phyloP scores from a whole-genome alignment of 2,113 vertebrate genomes.

The Lanius ludovicianus region DNA sequence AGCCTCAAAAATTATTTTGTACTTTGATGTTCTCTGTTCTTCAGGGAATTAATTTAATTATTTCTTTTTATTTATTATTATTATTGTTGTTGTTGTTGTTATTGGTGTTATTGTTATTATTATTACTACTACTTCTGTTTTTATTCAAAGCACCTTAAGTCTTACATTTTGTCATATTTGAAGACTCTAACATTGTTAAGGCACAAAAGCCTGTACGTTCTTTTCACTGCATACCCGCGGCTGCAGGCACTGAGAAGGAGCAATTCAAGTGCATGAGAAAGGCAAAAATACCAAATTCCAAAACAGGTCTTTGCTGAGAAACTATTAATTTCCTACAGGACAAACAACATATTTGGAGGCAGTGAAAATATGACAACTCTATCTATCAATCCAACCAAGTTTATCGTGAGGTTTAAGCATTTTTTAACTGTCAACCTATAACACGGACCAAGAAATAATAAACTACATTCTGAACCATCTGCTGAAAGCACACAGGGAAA shows the following conservation, averaged over 20 bases:
- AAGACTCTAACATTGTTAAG: background rate
- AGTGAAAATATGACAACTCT: slow-evolving; percentile 51
- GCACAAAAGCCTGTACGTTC: background rate
- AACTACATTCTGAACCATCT: slow-evolving; percentile 32
- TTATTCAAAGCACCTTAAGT: background rate
- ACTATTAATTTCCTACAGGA: slow-evolving; percentile 27
- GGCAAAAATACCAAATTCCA: background rate
- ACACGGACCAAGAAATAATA: slow-evolving; percentile 34
- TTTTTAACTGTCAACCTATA: slow-evolving; percentile 60
- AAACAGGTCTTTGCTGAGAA: slow-evolving; percentile 12
- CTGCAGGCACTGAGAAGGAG: background rate
- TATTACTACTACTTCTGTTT: background rate
- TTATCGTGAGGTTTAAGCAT: slow-evolving; percentile 40
- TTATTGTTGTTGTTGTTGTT: background rate
- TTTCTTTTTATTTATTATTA: too few species aligned
- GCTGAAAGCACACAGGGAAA: slow-evolving; percentile 1
- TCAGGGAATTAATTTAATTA: background rate
- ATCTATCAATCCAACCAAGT: slow-evolving; percentile 49
- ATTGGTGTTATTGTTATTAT: background rate
- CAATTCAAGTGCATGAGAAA: background rate
- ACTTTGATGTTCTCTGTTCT: background rate
- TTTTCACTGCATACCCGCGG: background rate
- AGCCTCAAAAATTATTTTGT: background rate
- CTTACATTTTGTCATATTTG: background rate
- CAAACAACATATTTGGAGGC: slow-evolving; percentile 26